Base-by-base conservation (phyloP, 2,113 vertebrate genomes). In the Gambusia affinis region DNA sequence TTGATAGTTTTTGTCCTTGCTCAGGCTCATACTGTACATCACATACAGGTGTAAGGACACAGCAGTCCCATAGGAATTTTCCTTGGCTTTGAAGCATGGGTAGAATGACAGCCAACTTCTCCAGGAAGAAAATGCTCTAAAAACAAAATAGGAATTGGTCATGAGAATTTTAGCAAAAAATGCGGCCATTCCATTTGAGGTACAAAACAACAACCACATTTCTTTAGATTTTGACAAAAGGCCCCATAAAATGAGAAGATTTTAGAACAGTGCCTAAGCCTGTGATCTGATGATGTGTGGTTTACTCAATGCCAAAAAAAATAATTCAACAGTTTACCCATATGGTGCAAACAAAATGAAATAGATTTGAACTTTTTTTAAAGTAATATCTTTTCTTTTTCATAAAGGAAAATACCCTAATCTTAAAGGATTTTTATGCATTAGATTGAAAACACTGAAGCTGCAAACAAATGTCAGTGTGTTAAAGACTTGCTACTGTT, bases 1-100 rank as follows among this genome's bases (percentile, higher is more conserved):
- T 93, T 88, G 91, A 94, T 91, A 84, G 79, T 57, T 80, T 80
- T 64, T 82, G 89, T 92, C 90, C 88, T 92, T 90, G 90, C 77
- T 80, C n/a, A 24, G 30, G 81, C 79, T 85, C 80, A 84, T 89
- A 88, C 85, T 85, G 89, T 92, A 91, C 65, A 3, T 57, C 72
- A 65, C 70, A 79, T 78, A 81, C 64, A 73, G 79, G 72, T 63
- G 77, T 72, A 11, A 44, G 68, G 81, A 80, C 69, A 44, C n/a
- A 24, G 28, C 57, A 29, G 61, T 87, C 88, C 91, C 88, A 68
- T n/a, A 4, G 73, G 83, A 81, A 54, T 72, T 80, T 77, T 69
- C 75, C 22, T 80, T 70, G 73, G 75, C 83, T 89, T 88, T 67
- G 76, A 82, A 74, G 72, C 0, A 22, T 60, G 72, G 72, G 28